Evolutionary conservation across 2,113 vertebrate species (phyloP), one percentile per base, ranked within the genome.

Genomic region (Dunckerocampus dactyliophorus): DNA sequence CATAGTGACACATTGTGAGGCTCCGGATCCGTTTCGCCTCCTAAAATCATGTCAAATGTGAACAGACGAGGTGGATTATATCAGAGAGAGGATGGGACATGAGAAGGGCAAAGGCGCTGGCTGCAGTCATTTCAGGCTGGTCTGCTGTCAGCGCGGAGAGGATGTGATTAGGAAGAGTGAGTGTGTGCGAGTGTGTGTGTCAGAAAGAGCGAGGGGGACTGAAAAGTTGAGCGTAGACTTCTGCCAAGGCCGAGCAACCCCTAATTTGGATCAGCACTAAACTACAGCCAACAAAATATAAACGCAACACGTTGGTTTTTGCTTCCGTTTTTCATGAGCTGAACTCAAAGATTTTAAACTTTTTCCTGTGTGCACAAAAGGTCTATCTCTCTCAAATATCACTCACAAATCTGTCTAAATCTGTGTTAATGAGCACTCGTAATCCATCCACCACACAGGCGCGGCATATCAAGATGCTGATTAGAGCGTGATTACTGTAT

Each of bases 61-160:
- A 34, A 34, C 31, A 34, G 34, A 64, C 34, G 42, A 62, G 17
- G 37, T 55, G 16, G 54, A 49, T 42, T 53, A 17, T 52, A 69
- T 65, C 17, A 31, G 43, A 20, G 11, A 1, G 59, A 68, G 54
- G 42, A 54, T 47, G 39, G 62, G 67, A 70, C 55, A 62, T 59
- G 63, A 69, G 67, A 71, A 80, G 67, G 67, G 39, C 55, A 76
- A 42, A 72, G 50, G 65, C 68, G 24, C 49, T 53, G 42, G 63
- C 39, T 63, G 56, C 50, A 53, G 62, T 71, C 48, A 64, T 67
- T 69, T 47, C 56, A 51, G 75, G 52, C 34, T 43, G 47, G 48
- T 53, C 54, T 24, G 56, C 68, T 51, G 49, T 58, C 31, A 43
- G 45, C 22, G 20, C 21, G 17, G 7, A 45, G 2, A 45, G 13